Base-by-base conservation (phyloP, 2,797 vertebrate species). In the Rhinogobio ventralis region DNA sequence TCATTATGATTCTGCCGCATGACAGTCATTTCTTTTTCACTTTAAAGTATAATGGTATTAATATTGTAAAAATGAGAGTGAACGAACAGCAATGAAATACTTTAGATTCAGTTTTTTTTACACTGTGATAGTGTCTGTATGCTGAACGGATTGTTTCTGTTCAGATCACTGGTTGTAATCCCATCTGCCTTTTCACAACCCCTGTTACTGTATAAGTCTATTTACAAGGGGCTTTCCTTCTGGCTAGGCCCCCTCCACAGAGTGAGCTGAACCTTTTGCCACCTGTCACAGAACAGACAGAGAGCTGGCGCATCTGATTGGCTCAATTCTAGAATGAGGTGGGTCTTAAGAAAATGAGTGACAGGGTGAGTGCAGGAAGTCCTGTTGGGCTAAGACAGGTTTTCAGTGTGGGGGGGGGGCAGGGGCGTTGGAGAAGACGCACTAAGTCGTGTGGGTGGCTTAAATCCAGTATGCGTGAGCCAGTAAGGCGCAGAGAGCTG, bases 391-490 rank as follows among this genome's bases (percentile, higher is more conserved):
- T 86, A 72, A 79, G 87, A 79, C 85, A 84, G 86, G 84, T 85
- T 87, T 81, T 81, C 79, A 77, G 77, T 82, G 60, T 76, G 86
- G 80, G 78, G 80, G 78, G 80, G 79, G 85, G 82, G 66, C 36
- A 49, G 79, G 79, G 71, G 33, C 73, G 45, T 75, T 72, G 51
- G 15, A 39, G 67, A 57, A 89, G 79, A 85, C 86, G 69, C 66
- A 81, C 74, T 87, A 90, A 88, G 90, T 90, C 87, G 85, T 85
- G 84, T 89, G 85, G 79, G 89, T 86, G 90, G 88, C 72, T 87
- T 92, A 92, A 94, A 93, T 93, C 92, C 92, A 93, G 49, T 83
- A 89, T 89, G 75, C 86, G 91, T 90, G 91, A 93, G 88, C 88
- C 86, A 88, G 87, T 89, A 86, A 84, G 86, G 87, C 15, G 15